Base-by-base conservation (phyloP, 2,113 vertebrate species). In the Pterocles burchelli region DNA sequence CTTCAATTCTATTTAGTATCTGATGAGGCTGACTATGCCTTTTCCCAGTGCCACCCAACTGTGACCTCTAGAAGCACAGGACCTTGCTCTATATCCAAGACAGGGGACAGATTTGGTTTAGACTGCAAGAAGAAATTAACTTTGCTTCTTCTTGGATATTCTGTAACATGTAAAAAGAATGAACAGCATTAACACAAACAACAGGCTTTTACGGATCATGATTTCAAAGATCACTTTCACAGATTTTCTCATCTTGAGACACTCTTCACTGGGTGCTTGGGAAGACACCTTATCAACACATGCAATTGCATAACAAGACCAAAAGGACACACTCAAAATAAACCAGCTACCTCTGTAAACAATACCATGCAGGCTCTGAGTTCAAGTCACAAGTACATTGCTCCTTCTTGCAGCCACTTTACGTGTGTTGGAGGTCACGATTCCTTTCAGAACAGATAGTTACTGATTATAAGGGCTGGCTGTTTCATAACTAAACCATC, bases 221-320 rank as follows among this genome's bases (percentile, higher is more conserved):
- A 54, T 24, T 78, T 75, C 76, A 71, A 52, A 70, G 29, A 61
- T n/a, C 13, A 80, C 59, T 57, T 54, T 8, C 28, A 58, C 38
- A 31, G 45, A n/a, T 61, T 25, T 85, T 43, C 61, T 61, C 11
- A 71, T 22, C 48, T 33, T 25, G 24, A 55, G 51, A 57, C 24
- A 28, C 19, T 54, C 16, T 63, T 73, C 85, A 26, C 36, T 29
- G 41, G 19, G 25, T 12, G 24, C 16, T 67, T 38, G 45, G 66
- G 55, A 48, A 71, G 72, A 17, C 7, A 48, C 33, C 38, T 85
- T 12, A 45, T 13, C 58, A 58, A 19, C 25, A 85, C 54, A 66
- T 1, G 13, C 63, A 82, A 20, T 0, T 48, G 58, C 31, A 21
- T 8, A n/a, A 17, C 1, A 18, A 18, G 34, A 43, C 51, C 45